A percentile compares a stretch with the other conserved stretches of the same genome.
Conservation (phyloP, 1,140 invertebrate genomes). For the Fopius arisanus region DNA sequence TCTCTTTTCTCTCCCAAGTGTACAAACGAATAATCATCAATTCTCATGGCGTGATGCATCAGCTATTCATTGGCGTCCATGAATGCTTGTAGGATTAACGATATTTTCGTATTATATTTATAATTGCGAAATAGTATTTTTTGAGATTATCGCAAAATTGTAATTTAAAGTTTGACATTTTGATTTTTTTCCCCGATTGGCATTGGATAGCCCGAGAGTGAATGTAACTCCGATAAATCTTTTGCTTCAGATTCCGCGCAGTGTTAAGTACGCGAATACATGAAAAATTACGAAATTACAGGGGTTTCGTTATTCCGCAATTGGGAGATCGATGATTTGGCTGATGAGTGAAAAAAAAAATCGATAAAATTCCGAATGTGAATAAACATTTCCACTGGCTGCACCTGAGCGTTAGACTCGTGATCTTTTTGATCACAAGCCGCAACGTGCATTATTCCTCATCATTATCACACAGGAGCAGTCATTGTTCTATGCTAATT, state of each 20-base stretch:
- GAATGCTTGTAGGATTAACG: neutral
- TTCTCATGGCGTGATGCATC: neutral
- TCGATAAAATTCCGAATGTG: neutral
- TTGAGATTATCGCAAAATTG: neutral
- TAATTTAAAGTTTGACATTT: neutral
- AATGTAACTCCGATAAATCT: neutral
- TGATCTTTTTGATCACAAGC: neutral
- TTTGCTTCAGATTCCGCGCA: neutral
- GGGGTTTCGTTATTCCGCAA: neutral
- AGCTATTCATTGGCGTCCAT: neutral
- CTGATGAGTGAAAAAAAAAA: neutral
- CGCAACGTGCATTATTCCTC: neutral
- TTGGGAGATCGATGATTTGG: neutral
- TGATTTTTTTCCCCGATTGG: neutral
- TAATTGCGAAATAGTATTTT: neutral
- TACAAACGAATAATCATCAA: slow-evolving; percentile 9
- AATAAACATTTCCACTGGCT: neutral
- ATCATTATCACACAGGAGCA: neutral
- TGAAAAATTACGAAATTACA: neutral
- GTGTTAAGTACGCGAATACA: too few species aligned
- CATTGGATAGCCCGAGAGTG: neutral
- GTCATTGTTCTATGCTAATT: neutral
- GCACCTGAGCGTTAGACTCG: neutral
- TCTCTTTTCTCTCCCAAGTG: neutral
- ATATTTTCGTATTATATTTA: neutral